These are phyloP conservation scores for Tenthredo distinguenda DNA, from an alignment of 2,888 invertebrate species.

Conservation along the genomic window DNA sequence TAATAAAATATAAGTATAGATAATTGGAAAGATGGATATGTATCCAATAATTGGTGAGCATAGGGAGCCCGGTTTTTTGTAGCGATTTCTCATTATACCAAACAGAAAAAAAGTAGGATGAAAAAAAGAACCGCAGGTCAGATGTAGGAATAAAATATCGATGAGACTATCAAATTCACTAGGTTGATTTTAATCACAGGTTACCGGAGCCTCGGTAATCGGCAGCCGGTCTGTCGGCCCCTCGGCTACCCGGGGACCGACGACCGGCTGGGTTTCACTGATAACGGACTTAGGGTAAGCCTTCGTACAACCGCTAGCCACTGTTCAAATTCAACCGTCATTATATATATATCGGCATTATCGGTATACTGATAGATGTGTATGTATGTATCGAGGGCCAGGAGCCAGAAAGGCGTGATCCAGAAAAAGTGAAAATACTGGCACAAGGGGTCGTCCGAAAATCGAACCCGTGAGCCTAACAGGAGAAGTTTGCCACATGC, in stretches of 20 bases:
- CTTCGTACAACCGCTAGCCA: slow-evolving; percentile 53
- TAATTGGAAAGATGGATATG: neutral
- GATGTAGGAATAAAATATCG: neutral
- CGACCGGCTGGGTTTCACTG: slow-evolving; percentile 67
- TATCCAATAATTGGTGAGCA: neutral
- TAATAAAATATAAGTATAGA: slow-evolving; percentile 3
- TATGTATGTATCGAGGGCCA: neutral
- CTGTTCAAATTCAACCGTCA: slow-evolving; percentile 62
- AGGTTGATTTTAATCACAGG: slow-evolving; percentile 68
- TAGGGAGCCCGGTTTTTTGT: neutral
- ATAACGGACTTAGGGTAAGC: slow-evolving; percentile 72
- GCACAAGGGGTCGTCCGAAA: too few species aligned
- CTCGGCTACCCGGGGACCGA: slow-evolving; percentile 60
- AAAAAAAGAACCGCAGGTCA: neutral
- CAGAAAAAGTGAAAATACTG: too few species aligned
- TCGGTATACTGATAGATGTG: neutral
- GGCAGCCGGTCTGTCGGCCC: slow-evolving; percentile 63
- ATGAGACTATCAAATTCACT: slow-evolving; percentile 24
- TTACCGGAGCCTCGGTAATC: slow-evolving; percentile 68
- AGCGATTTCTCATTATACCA: neutral
- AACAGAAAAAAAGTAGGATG: neutral
- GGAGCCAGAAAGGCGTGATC: too few species aligned
- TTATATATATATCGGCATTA: slow-evolving; percentile 23
- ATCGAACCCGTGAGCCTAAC: too few species aligned
- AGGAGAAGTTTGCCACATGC: too few species aligned